These are phyloP conservation scores for Barnardius zonarius DNA, from an alignment of 2,113 vertebrate species.

Conservation along the genomic window DNA sequence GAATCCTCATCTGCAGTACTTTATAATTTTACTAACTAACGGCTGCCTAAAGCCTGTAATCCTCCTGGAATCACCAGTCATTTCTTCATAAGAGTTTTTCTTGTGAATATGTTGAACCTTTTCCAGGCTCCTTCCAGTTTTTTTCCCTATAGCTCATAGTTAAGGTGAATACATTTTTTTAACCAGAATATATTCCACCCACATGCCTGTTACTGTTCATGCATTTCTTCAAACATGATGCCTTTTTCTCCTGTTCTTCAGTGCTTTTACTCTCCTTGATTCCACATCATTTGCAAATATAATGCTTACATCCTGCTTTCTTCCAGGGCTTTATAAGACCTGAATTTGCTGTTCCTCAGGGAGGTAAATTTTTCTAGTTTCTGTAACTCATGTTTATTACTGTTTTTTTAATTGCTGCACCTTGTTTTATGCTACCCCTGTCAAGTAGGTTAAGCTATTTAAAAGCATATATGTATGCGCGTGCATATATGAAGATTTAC, in stretches of 20 bases:
- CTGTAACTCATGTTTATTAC: not conserved
- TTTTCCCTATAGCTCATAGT: not conserved
- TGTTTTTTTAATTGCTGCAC: not conserved
- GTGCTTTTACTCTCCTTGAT: not conserved
- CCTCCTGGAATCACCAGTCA: not conserved
- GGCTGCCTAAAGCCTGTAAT: not conserved
- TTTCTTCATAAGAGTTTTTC: not conserved
- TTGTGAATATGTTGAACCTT: not conserved
- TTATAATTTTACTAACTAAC: not conserved
- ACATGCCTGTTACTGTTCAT: not conserved
- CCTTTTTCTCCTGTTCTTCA: not conserved
- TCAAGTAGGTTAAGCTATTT: not conserved
- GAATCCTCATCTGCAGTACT: not conserved
- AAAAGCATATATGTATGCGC: not conserved
- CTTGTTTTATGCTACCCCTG: not conserved
- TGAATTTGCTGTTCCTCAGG: not conserved
- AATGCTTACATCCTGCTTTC: not conserved
- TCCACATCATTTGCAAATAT: conserved; percentile 8
- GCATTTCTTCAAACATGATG: not conserved
- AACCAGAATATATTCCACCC: not conserved
- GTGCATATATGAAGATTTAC: not conserved
- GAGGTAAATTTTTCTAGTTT: not conserved
- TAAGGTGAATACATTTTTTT: not conserved
- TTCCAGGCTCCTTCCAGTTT: not conserved
- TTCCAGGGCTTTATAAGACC: not conserved